Conservation (phyloP, 1,140 invertebrate species). For the Neocloeon triangulifer region DNA sequence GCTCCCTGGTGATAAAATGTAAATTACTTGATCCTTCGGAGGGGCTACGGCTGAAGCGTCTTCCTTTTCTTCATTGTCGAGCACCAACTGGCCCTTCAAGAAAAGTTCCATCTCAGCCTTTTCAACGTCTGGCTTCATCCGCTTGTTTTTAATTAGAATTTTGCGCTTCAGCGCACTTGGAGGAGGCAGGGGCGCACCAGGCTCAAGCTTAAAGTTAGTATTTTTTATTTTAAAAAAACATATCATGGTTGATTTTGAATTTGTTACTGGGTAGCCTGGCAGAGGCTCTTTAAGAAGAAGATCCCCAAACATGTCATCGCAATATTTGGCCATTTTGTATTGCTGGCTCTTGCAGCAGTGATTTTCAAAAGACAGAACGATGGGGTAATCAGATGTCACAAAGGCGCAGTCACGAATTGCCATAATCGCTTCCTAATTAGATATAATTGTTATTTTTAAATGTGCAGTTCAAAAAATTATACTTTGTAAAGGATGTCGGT, state of each 20-base stretch:
- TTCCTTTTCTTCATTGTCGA: constrained; percentile 23
- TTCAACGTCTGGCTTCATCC: constrained; percentile 42
- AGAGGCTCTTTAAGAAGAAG: constrained; percentile 33
- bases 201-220: constrained; percentile 23
- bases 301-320: constrained; percentile 41
- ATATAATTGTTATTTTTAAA: no score
- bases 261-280: constrained; percentile 26
- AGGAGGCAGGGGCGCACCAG: constrained; percentile 27
- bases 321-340: constrained; percentile 45
- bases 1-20: no score
- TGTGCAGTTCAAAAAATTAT: constrained; percentile 1
- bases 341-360: constrained; percentile 45
- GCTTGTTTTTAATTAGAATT: constrained; percentile 50
- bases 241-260: no score
- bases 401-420: constrained; percentile 46
- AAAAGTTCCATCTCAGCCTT: constrained; percentile 26
- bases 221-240: no score
- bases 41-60: constrained; percentile 16
- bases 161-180: constrained; percentile 33
- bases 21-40: no score
- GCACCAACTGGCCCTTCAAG: constrained; percentile 22
- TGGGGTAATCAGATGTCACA: constrained; percentile 37
- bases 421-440: constrained; percentile 31
- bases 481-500: constrained; percentile 46
- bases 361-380: constrained; percentile 49